Conservation (phyloP, 2,113 vertebrate species). For the human (Homo sapiens) region DNA sequence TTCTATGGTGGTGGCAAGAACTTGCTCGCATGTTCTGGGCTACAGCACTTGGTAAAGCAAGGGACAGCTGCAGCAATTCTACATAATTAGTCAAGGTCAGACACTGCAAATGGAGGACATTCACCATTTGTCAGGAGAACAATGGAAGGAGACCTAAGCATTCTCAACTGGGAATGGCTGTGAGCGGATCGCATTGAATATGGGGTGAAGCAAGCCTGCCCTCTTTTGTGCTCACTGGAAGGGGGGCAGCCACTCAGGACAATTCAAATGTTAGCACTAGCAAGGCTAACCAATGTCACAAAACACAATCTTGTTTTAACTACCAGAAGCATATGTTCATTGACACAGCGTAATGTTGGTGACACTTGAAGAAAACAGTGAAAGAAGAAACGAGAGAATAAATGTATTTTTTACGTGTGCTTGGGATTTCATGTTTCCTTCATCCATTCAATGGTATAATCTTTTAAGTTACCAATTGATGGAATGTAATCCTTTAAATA, state of each 20-base stretch:
- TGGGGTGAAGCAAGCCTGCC: slow-evolving; percentile 71
- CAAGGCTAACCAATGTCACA: slow-evolving; percentile 75
- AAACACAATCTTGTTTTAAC: slow-evolving; percentile 82
- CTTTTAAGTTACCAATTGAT: slow-evolving; percentile 47
- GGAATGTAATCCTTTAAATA: slow-evolving; percentile 57
- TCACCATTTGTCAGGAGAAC: slow-evolving; percentile 86
- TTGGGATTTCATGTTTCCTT: neutral
- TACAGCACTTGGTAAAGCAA: slow-evolving; percentile 66
- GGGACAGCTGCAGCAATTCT: slow-evolving; percentile 87
- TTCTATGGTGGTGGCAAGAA: slow-evolving; percentile 78
- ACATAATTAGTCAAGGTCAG: slow-evolving; percentile 89
- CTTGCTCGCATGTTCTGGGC: slow-evolving; percentile 75
- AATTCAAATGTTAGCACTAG: slow-evolving; percentile 70
- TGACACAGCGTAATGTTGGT: slow-evolving; percentile 74
- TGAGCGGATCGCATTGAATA: slow-evolving; percentile 68
- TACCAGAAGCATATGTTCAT: slow-evolving; percentile 82
- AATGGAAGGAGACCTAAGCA: slow-evolving; percentile 77
- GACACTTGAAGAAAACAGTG: slow-evolving; percentile 57
- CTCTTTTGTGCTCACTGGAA: slow-evolving; percentile 60
- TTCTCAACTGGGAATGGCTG: slow-evolving; percentile 74
- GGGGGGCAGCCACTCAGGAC: slow-evolving; percentile 67
- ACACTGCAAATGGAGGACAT: slow-evolving; percentile 84
- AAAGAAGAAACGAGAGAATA: neutral
- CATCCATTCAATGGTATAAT: neutral
- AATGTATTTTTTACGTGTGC: neutral